Conservation (phyloP, 2,888 invertebrate species). For the Scaeva pyrastri region DNA sequence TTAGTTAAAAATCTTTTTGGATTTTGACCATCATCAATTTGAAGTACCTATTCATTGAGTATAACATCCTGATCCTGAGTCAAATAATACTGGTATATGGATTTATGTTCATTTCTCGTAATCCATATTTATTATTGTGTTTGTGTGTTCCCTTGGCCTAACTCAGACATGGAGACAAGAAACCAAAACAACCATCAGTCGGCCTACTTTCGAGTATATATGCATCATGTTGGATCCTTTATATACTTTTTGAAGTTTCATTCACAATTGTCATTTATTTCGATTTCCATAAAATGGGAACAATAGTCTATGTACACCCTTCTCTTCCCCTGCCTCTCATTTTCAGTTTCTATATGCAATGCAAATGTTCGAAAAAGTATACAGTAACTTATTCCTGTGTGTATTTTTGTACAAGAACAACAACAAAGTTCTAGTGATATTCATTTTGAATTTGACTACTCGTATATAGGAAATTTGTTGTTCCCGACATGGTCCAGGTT, state of each 20-base stretch:
- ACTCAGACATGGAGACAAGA: neutral
- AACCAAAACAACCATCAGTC: neutral
- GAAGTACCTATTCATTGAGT: no score
- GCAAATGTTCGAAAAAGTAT: neutral
- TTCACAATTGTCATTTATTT: slow-evolving; percentile 27
- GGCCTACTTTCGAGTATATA: no score
- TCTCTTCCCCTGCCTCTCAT: no score
- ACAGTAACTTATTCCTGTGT: neutral
- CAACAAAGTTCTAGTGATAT: slow-evolving; percentile 10
- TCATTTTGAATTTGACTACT: slow-evolving; percentile 25
- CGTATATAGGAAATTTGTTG: slow-evolving; percentile 2
- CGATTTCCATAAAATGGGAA: slow-evolving; percentile 49
- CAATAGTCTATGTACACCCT: no score
- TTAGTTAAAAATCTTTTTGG: no score
- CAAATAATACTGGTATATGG: no score
- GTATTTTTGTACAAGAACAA: neutral
- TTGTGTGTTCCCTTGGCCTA: neutral
- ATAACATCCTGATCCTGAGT: no score
- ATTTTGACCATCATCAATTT: no score
- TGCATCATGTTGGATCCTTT: neutral
- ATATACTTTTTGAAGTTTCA: slow-evolving; percentile 23
- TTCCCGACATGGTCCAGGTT: slow-evolving; percentile 28
- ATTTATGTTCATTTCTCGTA: neutral
- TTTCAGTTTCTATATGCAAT: no score
- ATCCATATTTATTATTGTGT: neutral